These are phyloP conservation scores for Melipona beecheii DNA, from an alignment of 2,888 invertebrate species.

Conservation along the genomic window DNA sequence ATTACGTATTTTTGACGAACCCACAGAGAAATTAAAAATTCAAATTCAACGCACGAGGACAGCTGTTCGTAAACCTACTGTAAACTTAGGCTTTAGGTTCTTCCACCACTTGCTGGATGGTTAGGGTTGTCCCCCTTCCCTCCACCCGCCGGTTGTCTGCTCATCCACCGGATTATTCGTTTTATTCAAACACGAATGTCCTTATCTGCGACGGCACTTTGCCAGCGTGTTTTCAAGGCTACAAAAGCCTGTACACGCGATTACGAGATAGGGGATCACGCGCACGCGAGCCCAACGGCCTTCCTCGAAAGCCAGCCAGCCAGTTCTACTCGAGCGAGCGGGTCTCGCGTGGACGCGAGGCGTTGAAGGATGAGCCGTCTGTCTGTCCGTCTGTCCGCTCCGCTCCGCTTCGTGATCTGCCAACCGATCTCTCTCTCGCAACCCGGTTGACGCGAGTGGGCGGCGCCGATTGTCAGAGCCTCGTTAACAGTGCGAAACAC, in stretches of 20 bases:
- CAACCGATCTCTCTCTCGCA: not conserved
- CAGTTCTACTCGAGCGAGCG: slow-evolving; percentile 1
- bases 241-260: slow-evolving; percentile 79
- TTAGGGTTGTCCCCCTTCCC: not conserved
- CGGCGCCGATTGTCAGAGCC: slow-evolving; percentile 7
- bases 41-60: too few relatives aligned
- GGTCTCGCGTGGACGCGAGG: slow-evolving; percentile 18
- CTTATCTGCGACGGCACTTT: slow-evolving; percentile 77
- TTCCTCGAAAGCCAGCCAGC: not conserved
- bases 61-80: too few relatives aligned
- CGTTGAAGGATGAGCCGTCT: slow-evolving; percentile 16
- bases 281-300: slow-evolving; percentile 43
- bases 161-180: slow-evolving; percentile 38
- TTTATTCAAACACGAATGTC: slow-evolving; percentile 74
- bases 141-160: too few relatives aligned
- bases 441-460: not conserved
- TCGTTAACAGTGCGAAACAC: not conserved
- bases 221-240: slow-evolving; percentile 76
- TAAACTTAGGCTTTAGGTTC: not conserved
- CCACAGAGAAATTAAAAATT: too few relatives aligned
- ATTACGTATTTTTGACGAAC: too few relatives aligned
- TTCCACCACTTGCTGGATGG: not conserved
- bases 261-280: slow-evolving; percentile 70
- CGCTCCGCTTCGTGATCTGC: not conserved
- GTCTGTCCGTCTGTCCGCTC: not conserved